Conservation (phyloP, 2,113 vertebrate genomes). For the Campylorhamphus procurvoides region DNA sequence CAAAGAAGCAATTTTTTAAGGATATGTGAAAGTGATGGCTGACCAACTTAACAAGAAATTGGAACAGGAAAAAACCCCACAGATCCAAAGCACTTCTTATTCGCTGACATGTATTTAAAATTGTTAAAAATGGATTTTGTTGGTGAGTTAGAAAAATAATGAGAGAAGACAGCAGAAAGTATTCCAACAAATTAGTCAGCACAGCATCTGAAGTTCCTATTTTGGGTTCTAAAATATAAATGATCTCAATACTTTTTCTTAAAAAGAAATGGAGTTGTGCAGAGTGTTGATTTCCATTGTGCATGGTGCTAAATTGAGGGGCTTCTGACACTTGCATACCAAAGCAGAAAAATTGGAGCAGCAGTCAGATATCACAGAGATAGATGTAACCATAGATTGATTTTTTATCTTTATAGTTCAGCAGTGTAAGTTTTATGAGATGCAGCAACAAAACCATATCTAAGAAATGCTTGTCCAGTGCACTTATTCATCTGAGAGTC, state of each 20-base stretch:
- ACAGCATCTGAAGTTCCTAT: not conserved
- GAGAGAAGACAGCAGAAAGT: not conserved
- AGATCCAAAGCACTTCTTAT: not conserved
- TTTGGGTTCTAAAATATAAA: not conserved
- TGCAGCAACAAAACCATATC: not conserved
- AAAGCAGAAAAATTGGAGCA: not conserved
- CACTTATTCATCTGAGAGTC: not conserved
- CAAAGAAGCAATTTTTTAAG: not conserved
- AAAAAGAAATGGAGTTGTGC: not conserved
- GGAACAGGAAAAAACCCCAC: not conserved
- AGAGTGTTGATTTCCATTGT: not conserved
- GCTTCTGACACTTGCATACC: not conserved
- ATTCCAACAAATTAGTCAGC: not conserved
- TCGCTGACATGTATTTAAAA: not conserved
- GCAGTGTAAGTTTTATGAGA: not conserved
- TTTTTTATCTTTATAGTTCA: not conserved
- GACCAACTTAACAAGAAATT: not conserved
- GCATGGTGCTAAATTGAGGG: not conserved
- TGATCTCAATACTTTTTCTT: not conserved
- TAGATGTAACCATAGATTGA: not conserved
- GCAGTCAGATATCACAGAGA: not conserved
- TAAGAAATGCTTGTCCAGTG: not conserved
- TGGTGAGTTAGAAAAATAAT: not conserved
- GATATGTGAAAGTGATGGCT: not conserved
- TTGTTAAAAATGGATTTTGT: constrained; percentile 13